Conservation (phyloP, 2,888 invertebrate genomes). For the Melieria omissa region DNA sequence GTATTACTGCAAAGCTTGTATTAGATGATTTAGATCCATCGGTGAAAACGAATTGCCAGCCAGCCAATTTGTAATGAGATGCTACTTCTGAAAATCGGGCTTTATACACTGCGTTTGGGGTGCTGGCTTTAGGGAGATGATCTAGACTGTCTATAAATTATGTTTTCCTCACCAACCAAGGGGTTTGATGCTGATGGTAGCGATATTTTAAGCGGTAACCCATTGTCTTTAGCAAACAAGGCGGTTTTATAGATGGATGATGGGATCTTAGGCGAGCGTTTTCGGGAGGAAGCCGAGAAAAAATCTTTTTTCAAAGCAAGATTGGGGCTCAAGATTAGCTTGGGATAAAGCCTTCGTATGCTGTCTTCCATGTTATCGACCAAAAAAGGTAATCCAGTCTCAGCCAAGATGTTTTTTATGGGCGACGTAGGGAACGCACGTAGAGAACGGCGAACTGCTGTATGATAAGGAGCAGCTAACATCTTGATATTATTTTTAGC, state of each 20-base stretch:
- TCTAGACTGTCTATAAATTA: not conserved
- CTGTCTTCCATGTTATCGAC: not conserved
- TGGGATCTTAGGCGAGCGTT: no score
- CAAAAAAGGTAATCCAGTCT: not conserved
- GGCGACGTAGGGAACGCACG: conserved; percentile 2
- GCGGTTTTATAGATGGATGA: not conserved
- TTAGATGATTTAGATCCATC: not conserved
- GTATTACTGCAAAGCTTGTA: not conserved
- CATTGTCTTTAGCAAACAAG: no score
- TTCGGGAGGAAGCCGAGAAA: not conserved
- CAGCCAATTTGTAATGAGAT: not conserved
- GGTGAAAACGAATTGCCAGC: not conserved
- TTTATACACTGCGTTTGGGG: not conserved
- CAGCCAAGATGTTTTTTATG: not conserved
- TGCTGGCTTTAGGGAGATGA: not conserved
- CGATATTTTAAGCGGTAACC: no score
- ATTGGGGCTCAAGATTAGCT: not conserved
- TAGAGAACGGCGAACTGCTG: not conserved
- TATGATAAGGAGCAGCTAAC: not conserved
- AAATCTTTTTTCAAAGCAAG: not conserved
- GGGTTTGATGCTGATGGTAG: no score
- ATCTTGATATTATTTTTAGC: not conserved
- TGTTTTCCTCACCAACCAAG: not conserved
- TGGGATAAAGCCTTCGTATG: not conserved
- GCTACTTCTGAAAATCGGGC: not conserved